A percentile compares a stretch with the other conserved stretches of the same genome.
Evolutionary conservation across 2,113 vertebrate genomes (phyloP).

Genomic region (Elephas maximus): DNA sequence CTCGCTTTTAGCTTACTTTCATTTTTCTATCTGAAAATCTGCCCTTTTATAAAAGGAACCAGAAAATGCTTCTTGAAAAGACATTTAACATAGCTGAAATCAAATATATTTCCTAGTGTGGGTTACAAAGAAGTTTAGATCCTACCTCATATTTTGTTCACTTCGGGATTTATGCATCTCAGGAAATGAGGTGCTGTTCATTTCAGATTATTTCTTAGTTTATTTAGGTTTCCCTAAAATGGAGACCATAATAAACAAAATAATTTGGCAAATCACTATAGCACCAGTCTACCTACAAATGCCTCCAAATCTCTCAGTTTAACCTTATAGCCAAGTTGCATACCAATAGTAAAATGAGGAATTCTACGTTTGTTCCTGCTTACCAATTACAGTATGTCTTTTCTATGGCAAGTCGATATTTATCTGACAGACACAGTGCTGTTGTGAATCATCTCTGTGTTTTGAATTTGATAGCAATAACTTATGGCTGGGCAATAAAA

Average conservation of each 20-base stretch:
- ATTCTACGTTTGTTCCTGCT: constrained; percentile 23
- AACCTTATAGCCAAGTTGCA: constrained; percentile 8
- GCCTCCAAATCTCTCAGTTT: constrained; percentile 35
- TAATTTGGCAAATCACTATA: constrained; percentile 64
- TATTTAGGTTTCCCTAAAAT: constrained; percentile 70
- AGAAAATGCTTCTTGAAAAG: constrained; percentile 53
- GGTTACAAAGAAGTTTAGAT: constrained; percentile 53
- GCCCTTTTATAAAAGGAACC: background rate
- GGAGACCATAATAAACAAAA: constrained; percentile 55
- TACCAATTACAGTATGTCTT: constrained; percentile 56
- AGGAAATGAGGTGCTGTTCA: constrained; percentile 69
- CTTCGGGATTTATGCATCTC: constrained; percentile 59
- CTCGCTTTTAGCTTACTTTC: constrained; percentile 33
- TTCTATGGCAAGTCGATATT: constrained; percentile 38
- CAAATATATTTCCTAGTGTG: background rate
- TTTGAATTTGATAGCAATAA: constrained; percentile 59
- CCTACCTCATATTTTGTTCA: constrained; percentile 60
- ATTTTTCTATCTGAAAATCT: constrained; percentile 49
- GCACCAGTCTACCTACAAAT: constrained; percentile 22
- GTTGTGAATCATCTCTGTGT: constrained; percentile 56
- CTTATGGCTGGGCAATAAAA: constrained; percentile 55
- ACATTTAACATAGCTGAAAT: constrained; percentile 25
- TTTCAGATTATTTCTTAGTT: constrained; percentile 71
- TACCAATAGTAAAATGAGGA: constrained; percentile 58
- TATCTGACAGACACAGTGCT: constrained; percentile 34